Evolutionary conservation across 1,140 invertebrate species (phyloP).

Genomic region (Ridgeia piscesae): DNA sequence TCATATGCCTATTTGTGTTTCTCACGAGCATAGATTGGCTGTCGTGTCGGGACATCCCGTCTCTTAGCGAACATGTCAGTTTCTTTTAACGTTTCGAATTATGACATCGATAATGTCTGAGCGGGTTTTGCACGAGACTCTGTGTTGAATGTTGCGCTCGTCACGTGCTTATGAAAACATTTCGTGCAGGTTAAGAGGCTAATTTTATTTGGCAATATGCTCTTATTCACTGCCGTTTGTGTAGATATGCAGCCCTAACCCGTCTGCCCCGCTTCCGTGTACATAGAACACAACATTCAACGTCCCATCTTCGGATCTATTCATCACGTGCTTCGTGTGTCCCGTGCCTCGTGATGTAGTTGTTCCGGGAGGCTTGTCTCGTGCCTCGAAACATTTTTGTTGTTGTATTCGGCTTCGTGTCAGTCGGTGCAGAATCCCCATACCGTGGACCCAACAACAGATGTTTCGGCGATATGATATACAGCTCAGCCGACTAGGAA

Average conservation of each 20-base stretch:
- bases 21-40: too few species aligned
- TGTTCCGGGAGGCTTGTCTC: background rate
- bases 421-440: background rate
- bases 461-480: background rate
- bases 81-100: background rate
- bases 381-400: conserved; percentile 5
- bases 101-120: background rate
- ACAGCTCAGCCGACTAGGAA: background rate
- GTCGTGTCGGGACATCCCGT: background rate
- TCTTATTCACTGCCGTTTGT: too few species aligned
- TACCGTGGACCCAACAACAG: background rate
- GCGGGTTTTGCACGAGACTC: background rate
- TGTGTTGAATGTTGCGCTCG: background rate
- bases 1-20: too few species aligned
- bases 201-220: too few species aligned
- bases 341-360: background rate
- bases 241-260: too few species aligned
- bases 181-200: too few species aligned
- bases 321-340: background rate
- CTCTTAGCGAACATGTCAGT: background rate
- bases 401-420: background rate
- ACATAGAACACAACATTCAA: too few species aligned
- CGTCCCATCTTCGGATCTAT: too few species aligned
- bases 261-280: too few species aligned
- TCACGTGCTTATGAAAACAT: too few species aligned